A percentile compares a stretch with the other conserved stretches of the same genome.
Evolutionary conservation across 1,140 invertebrate species (phyloP).

Genomic region (Leptestheria dahalacensis): DNA sequence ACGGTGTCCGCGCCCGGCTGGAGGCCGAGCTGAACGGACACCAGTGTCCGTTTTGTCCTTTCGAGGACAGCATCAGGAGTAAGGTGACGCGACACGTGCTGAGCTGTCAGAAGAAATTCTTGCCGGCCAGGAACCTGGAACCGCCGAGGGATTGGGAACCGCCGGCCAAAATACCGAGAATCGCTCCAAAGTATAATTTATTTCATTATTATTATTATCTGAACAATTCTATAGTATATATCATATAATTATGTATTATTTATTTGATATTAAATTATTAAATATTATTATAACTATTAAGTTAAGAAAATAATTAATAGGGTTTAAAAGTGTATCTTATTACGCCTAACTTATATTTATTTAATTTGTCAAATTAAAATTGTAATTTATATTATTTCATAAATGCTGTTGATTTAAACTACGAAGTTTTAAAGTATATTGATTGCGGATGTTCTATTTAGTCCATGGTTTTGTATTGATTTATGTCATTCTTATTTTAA

Average conservation of each 20-base stretch:
- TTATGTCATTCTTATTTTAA: too few relatives aligned
- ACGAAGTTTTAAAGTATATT: too few relatives aligned
- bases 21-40: slow-evolving; percentile 65
- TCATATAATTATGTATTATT: not conserved
- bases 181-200: slow-evolving; percentile 38
- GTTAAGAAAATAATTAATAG: too few relatives aligned
- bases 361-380: too few relatives aligned
- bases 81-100: slow-evolving; percentile 74
- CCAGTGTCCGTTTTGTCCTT: slow-evolving; percentile 84
- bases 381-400: too few relatives aligned
- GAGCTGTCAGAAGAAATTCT: slow-evolving; percentile 81
- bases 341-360: too few relatives aligned
- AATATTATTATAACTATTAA: not conserved
- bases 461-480: too few relatives aligned
- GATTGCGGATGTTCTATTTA: too few relatives aligned
- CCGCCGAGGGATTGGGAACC: slow-evolving; percentile 78
- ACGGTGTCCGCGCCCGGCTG: slow-evolving; percentile 62
- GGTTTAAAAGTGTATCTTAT: too few relatives aligned
- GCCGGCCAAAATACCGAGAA: slow-evolving; percentile 73
- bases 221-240: too few relatives aligned
- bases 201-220: not conserved
- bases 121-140: slow-evolving; percentile 65
- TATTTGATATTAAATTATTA: not conserved
- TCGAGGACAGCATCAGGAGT: slow-evolving; percentile 87
- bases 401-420: too few relatives aligned